Conservation (phyloP, 2,797 vertebrate species). For the Enteromius thamalakanensis region DNA sequence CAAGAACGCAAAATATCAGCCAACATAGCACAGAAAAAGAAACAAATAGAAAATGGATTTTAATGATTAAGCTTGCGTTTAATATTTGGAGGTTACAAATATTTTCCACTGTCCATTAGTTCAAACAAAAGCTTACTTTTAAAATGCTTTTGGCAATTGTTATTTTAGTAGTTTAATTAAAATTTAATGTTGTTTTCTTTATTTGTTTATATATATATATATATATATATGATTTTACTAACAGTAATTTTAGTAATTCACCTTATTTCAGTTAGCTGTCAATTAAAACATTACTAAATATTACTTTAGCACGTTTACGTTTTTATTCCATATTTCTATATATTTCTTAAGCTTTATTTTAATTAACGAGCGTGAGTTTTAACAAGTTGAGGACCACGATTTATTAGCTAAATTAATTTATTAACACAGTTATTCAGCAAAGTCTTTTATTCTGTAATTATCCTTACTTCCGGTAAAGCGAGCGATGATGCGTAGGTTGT, state of each 20-base stretch:
- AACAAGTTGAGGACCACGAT: neutral
- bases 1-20: no score
- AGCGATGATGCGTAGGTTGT: neutral
- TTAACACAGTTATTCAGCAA: neutral
- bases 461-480: neutral
- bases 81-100: neutral
- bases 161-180: neutral
- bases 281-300: neutral
- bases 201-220: neutral
- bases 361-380: neutral
- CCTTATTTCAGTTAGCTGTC: neutral
- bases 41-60: neutral
- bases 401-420: neutral
- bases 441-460: conserved; percentile 28
- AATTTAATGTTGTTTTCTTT: neutral
- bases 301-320: neutral
- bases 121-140: neutral
- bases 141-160: neutral
- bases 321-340: neutral
- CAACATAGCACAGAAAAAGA: no score
- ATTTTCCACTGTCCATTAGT: neutral
- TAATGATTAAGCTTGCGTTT: neutral
- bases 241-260: neutral
- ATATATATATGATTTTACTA: neutral
- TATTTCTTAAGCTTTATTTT: neutral